phyloP scores from a whole-genome alignment of 2,797 vertebrate species.

The Paguma larvata region DNA sequence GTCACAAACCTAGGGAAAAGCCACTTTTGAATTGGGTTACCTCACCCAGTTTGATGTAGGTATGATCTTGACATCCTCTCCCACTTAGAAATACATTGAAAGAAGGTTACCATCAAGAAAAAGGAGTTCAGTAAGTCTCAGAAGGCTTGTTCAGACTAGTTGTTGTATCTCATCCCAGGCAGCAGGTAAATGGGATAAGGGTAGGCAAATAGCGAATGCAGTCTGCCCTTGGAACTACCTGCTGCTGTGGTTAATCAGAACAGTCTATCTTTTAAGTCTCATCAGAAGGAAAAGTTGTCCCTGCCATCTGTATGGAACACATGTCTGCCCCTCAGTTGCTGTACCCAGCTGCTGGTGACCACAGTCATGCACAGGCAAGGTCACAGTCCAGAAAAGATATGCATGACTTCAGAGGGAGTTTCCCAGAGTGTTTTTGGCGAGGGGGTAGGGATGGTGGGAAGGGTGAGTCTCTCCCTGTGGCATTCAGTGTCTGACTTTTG shows the following conservation, averaged over 20 bases:
- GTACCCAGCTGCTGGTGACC: background rate
- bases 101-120: constrained; percentile 12
- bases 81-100: background rate
- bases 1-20: background rate
- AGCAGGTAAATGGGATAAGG: constrained; percentile 47
- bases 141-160: constrained; percentile 67
- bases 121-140: constrained; percentile 43
- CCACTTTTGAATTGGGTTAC: constrained; percentile 41
- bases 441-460: background rate
- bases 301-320: background rate
- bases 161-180: background rate
- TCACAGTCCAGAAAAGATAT: constrained; percentile 40
- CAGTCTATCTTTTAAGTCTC: background rate
- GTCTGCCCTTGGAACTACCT: background rate
- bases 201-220: background rate
- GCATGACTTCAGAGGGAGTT: constrained; percentile 71
- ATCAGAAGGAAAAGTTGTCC: background rate
- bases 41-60: constrained; percentile 17
- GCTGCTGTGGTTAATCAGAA: background rate
- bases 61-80: constrained; percentile 1
- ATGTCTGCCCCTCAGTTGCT: background rate
- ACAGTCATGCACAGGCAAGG: background rate
- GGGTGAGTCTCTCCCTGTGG: constrained; percentile 48
- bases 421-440: constrained; percentile 37
- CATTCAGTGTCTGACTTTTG: constrained; percentile 12